Evolutionary conservation across 2,113 vertebrate genomes (phyloP).

Genomic region (Hippocampus comes): DNA sequence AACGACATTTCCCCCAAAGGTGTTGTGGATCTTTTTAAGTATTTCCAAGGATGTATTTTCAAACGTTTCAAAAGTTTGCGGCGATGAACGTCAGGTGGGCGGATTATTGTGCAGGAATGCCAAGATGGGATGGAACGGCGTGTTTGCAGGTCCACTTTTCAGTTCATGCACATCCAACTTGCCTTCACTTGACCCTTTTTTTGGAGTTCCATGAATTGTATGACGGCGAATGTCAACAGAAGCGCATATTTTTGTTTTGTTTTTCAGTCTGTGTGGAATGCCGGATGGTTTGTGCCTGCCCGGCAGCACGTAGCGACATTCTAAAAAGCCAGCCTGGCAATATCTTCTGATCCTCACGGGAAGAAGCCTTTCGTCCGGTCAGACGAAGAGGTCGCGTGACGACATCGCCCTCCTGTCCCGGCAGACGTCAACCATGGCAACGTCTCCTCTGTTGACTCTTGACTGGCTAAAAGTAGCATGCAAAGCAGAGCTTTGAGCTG

Average conservation of each 20-base stretch:
- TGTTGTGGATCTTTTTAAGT: background rate
- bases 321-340: constrained; percentile 71
- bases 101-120: too few relatives aligned
- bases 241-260: background rate
- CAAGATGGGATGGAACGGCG: too few relatives aligned
- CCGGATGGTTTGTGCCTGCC: constrained; percentile 7
- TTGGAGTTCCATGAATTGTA: background rate
- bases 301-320: constrained; percentile 56
- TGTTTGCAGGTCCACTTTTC: background rate
- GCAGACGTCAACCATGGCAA: constrained; percentile 59
- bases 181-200: background rate
- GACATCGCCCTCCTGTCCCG: constrained; percentile 49
- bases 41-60: background rate
- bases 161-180: too few relatives aligned
- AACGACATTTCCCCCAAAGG: background rate
- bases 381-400: constrained; percentile 71
- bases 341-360: constrained; percentile 57
- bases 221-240: background rate
- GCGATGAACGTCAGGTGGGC: background rate
- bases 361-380: constrained; percentile 66
- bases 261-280: background rate
- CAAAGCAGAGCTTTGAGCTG: background rate
- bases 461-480: background rate
- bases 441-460: constrained; percentile 50
- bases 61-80: background rate